phyloP scores from a whole-genome alignment of 2,797 vertebrate species.

The Sternotherus odoratus region DNA sequence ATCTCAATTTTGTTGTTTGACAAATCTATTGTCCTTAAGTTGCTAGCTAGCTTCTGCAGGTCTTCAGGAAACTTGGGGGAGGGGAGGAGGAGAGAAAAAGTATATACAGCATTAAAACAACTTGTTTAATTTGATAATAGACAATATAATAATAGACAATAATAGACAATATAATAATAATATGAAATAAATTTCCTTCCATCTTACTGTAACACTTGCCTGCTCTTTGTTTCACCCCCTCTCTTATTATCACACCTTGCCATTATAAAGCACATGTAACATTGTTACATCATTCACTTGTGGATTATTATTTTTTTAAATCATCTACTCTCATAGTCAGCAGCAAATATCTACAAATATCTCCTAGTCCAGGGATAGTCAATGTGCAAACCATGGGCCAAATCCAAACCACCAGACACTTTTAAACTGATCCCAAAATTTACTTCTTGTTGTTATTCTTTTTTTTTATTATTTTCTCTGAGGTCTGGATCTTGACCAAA shows the following conservation, averaged over 20 bases:
- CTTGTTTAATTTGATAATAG: background rate
- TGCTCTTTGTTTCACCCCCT: background rate
- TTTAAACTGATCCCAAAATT: background rate
- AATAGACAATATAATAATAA: background rate
- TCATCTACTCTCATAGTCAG: background rate
- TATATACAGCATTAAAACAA: slow-evolving; percentile 9
- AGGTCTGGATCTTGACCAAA: background rate
- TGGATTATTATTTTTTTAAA: background rate
- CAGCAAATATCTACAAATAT: background rate
- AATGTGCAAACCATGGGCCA: background rate
- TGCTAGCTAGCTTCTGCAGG: slow-evolving; percentile 90
- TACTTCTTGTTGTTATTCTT: background rate
- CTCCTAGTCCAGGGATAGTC: background rate
- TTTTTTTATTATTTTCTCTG: background rate
- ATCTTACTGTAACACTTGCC: background rate
- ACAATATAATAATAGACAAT: background rate
- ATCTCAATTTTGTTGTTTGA: slow-evolving; percentile 93
- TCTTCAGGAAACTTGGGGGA: slow-evolving; percentile 92
- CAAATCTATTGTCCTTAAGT: slow-evolving; percentile 93
- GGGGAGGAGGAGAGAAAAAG: slow-evolving; percentile 3
- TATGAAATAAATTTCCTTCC: background rate
- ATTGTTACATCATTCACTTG: background rate
- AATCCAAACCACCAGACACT: background rate
- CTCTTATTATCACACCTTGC: background rate
- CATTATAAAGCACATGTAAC: background rate